Evolutionary conservation across 2,888 invertebrate species (phyloP), one percentile per base, ranked within the genome.

Genomic region (Eristalis arbustorum): DNA sequence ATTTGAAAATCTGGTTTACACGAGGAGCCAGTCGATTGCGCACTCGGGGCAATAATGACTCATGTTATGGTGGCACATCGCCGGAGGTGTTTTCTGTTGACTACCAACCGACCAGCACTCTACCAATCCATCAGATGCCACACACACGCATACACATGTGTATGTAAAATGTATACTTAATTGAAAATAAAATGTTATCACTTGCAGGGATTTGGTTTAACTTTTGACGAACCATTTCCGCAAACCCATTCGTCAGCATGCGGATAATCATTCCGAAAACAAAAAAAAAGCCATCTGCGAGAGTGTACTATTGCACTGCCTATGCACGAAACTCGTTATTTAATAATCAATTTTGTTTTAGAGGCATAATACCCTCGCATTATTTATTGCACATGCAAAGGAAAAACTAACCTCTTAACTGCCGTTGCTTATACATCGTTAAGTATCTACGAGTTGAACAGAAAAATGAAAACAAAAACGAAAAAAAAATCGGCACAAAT

Each of bases 1-100:
- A 83, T 87, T 83, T 83, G 83, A 78, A 87, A 87, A 87, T 87
- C 87, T 87, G 87, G 87, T 87, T 87, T 87, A 87, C 78, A 79
- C 87, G 83, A 79, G 79, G 82, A 82, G 78, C 66, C 81, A 77
- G 25, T 68, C 77, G 69, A 81, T 69, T 77, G 59, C 64, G 37
- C 63, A 64, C 81, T 85, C 25, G 18, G n/a, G 25, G 66, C 66
- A 66, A 28, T 73, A 87, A 83, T 87, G 87, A 87, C 61, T 87
- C 87, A 87, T 82, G 82, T 78, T 28, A 74, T 85, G 69, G 77
- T 75, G 82, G 77, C 82, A 74, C 85, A 78, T 82, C 82, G 77
- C 66, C 81, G 81, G 84, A 73, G 81, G 72, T 85, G 66, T 82
- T 74, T 77, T 77, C 13, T 62, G 13, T 56, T 61, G 23, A 25